phyloP scores from a whole-genome alignment of 2,113 vertebrate species.

The Nerophis ophidion region DNA sequence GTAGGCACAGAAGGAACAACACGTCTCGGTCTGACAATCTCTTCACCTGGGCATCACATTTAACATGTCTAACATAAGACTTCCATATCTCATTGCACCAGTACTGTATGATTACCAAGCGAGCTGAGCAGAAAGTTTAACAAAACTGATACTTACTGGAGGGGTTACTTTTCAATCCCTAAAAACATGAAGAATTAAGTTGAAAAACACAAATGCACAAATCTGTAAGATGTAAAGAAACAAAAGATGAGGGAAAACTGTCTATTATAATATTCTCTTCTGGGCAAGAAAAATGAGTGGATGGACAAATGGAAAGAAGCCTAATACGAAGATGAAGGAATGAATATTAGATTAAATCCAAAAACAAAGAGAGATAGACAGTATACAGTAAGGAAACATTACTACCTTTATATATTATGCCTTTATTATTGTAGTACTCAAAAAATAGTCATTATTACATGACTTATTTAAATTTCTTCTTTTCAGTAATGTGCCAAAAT shows the following conservation, averaged over 20 bases:
- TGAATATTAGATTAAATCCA: background rate
- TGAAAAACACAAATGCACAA: slow-evolving; percentile 12
- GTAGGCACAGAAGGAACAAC: slow-evolving; percentile 46
- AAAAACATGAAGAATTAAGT: slow-evolving; percentile 58
- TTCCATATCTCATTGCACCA: background rate
- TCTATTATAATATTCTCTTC: background rate
- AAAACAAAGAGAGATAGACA: background rate
- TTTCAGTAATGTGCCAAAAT: no score
- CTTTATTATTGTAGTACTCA: no score
- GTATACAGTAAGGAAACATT: no score
- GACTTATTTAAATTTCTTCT: no score
- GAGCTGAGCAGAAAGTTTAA: background rate
- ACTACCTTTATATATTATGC: no score
- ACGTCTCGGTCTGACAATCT: slow-evolving; percentile 89
- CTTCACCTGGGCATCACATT: slow-evolving; percentile 75
- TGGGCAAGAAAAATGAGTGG: background rate
- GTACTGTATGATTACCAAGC: slow-evolving; percentile 4
- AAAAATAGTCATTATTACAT: no score
- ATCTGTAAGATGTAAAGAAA: background rate
- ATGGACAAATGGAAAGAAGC: background rate
- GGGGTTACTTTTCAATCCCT: slow-evolving; percentile 91
- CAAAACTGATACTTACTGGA: slow-evolving; percentile 81
- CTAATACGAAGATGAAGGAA: background rate
- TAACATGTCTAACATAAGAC: background rate
- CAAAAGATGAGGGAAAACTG: background rate